phyloP scores from a whole-genome alignment of 2,797 vertebrate genomes.

The Poeciliopsis gracilis region DNA sequence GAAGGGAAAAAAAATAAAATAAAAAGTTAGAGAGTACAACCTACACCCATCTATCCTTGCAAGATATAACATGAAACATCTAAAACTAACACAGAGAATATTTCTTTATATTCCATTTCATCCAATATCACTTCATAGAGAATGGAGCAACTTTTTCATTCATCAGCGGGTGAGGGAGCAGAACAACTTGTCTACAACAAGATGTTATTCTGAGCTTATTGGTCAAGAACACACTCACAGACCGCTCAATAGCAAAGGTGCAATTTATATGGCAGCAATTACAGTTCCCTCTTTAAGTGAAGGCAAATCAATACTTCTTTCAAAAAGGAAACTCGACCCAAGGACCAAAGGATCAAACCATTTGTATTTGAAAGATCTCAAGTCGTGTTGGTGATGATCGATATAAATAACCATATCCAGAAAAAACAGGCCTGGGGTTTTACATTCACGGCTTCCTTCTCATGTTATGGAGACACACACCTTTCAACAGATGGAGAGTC shows the following conservation, averaged over 20 bases:
- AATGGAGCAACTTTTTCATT: not conserved
- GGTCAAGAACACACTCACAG: not conserved
- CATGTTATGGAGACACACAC: slow-evolving; percentile 6
- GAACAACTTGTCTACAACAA: not conserved
- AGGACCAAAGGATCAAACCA: slow-evolving; percentile 30
- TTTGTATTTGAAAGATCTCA: slow-evolving; percentile 8
- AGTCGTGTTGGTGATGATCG: slow-evolving; percentile 2
- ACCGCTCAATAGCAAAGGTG: slow-evolving; percentile 13
- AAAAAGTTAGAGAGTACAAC: too few species aligned
- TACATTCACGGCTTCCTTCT: slow-evolving; percentile 6
- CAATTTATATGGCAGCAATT: slow-evolving; percentile 3
- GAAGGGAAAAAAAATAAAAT: too few species aligned
- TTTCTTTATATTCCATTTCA: not conserved
- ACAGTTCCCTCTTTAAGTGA: slow-evolving; percentile 22
- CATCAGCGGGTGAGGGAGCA: not conserved
- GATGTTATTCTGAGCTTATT: not conserved
- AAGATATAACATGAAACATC: not conserved
- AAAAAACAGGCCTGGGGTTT: slow-evolving; percentile 15
- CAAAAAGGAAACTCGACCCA: slow-evolving; percentile 24
- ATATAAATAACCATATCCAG: slow-evolving; percentile 14
- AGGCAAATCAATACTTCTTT: slow-evolving; percentile 38
- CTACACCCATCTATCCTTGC: too few species aligned
- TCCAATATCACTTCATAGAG: not conserved
- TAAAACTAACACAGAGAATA: not conserved
- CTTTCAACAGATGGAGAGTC: not conserved